A percentile compares a stretch with the other conserved stretches of the same genome.
phyloP scores from a whole-genome alignment of 2,797 vertebrate species.

The Percopsis omiscomaycus region DNA sequence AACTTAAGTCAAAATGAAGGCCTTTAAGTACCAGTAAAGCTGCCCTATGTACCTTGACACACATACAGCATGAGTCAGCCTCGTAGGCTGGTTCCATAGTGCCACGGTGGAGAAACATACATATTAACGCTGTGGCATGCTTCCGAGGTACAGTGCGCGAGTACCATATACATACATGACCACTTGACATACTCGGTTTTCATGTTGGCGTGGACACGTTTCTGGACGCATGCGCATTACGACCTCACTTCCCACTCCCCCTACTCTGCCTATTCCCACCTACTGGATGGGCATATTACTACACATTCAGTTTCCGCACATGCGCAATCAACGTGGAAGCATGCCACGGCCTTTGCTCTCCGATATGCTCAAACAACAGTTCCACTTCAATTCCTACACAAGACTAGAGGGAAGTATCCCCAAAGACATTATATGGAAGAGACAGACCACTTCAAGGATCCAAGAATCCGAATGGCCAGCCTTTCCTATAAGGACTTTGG shows the following conservation, averaged over 20 bases:
- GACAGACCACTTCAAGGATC: background rate
- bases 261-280: too few relatives aligned
- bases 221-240: background rate
- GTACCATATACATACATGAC: background rate
- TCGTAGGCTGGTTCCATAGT: conserved; percentile 28
- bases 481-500: background rate
- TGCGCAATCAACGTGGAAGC: too few relatives aligned
- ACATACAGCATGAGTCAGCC: conserved; percentile 25
- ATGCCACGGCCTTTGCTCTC: too few relatives aligned
- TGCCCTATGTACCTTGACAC: conserved; percentile 26
- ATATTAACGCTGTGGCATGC: background rate
- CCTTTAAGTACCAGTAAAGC: conserved; percentile 53
- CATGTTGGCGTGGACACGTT: background rate
- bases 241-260: background rate
- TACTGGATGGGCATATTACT: too few relatives aligned
- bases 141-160: conserved; percentile 13
- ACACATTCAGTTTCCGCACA: too few relatives aligned
- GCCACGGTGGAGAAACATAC: conserved; percentile 25
- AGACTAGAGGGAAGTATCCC: too few relatives aligned
- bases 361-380: too few relatives aligned
- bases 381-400: too few relatives aligned
- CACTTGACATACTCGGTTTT: too few relatives aligned
- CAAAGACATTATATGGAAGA: too few relatives aligned
- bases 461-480: background rate
- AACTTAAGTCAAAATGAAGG: conserved; percentile 16